These are phyloP conservation scores for Campylomormyrus tamandua DNA, from an alignment of 2,113 vertebrate genomes.

Conservation along the genomic window DNA sequence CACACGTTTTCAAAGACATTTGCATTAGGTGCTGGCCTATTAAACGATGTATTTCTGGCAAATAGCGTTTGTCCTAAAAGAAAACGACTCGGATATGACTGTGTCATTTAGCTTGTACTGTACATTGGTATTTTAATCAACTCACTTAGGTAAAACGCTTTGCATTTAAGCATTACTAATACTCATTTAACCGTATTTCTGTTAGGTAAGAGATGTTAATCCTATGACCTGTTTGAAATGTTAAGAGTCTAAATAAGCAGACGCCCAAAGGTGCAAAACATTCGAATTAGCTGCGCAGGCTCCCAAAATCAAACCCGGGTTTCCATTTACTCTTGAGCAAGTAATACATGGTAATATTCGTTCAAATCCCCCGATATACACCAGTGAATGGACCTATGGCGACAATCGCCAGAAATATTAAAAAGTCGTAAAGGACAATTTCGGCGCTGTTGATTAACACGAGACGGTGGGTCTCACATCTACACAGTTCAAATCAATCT, in stretches of 20 bases:
- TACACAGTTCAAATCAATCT: constrained; percentile 45
- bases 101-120: not conserved
- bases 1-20: not conserved
- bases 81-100: not conserved
- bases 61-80: not conserved
- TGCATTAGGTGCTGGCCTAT: not conserved
- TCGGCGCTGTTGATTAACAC: constrained; percentile 54
- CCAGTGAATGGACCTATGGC: not conserved
- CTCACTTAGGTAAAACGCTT: not conserved
- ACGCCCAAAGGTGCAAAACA: not conserved
- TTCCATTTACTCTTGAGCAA: constrained; percentile 1
- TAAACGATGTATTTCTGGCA: not conserved
- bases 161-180: not conserved
- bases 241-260: not conserved
- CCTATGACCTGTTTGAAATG: not conserved
- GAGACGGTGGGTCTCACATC: constrained; percentile 51
- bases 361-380: not conserved
- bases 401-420: constrained; percentile 35
- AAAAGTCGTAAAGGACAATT: constrained; percentile 39
- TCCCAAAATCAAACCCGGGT: not conserved
- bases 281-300: not conserved
- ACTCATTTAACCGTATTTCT: not conserved
- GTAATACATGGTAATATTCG: not conserved
- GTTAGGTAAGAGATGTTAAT: not conserved
- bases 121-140: not conserved